Base-by-base conservation (phyloP, 2,113 vertebrate species). In the Paramisgurnus dabryanus region DNA sequence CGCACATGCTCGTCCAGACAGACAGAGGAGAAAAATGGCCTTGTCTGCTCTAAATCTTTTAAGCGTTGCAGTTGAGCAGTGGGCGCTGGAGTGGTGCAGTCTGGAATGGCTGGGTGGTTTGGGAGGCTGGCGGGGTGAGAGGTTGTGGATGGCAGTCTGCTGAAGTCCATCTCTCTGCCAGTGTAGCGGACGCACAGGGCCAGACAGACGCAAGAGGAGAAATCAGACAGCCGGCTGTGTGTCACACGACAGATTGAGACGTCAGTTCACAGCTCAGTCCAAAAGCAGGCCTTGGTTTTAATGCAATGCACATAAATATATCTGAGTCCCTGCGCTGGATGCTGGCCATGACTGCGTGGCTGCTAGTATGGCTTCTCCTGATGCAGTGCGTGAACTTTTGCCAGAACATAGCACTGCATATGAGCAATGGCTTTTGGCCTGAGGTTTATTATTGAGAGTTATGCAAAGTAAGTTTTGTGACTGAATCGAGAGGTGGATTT, bases 271-370 rank as follows among this genome's bases (percentile, higher is more conserved):
- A 76, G 79, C 79, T 70, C 61, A 12, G 69, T 74, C 76, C 68
- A 83, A 76, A 67, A 45, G 65, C 66, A 81, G 65, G 47, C 71
- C 80, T 65, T 39, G 13, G 53, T 78, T 70, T 68, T 75, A 79
- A 79, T 84, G 73, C 60, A 78, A 81, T 81, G 77, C 79, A 78
- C 81, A 87, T 86, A 83, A 83, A 87, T 84, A 85, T 80, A 80
- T 73, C 73, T 61, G 68, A 76, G 78, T 69, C 67, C 65, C 71
- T 0, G 47, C 53, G 43, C 68, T 87, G 78, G 79, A 76, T 71
- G 58, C 22, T 60, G 71, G 79, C 84, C 83, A 84, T 69, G 69
- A 50, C 58, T 71, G 68, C 39, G 39, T 13, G 77, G 60, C 81
- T 80, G 58, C 58, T 70, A 80, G 63, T 75, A 81, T 72, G 76